A percentile compares a stretch with the other conserved stretches of the same genome.
Evolutionary conservation across 30 jellyfish, hydroid and myxozoan species (phyloP).

Genomic region (Pelagia noctiluca): DNA sequence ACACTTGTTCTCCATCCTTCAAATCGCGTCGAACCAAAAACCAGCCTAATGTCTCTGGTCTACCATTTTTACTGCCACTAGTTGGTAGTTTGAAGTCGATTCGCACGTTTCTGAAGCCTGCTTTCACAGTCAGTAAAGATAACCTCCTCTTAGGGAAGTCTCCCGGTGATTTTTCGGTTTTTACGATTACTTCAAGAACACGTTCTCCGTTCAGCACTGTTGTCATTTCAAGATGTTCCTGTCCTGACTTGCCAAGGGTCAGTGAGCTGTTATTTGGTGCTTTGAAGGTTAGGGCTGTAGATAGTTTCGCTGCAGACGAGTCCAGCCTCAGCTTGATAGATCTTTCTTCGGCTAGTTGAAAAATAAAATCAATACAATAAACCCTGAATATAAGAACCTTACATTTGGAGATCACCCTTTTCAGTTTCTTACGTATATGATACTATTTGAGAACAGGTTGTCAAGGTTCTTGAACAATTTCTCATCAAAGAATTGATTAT

Average conservation of each 20-base stretch:
- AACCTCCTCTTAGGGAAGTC: neutral
- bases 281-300: neutral
- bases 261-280: neutral
- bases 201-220: neutral
- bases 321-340: slow-evolving; percentile 7
- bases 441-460: neutral
- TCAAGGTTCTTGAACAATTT: neutral
- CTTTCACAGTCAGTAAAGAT: neutral
- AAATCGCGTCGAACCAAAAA: neutral
- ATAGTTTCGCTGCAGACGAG: neutral
- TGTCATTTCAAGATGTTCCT: neutral
- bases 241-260: neutral
- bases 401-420: neutral
- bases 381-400: no score
- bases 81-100: neutral
- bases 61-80: neutral
- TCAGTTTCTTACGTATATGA: neutral
- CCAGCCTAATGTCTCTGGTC: neutral
- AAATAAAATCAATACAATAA: neutral
- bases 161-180: neutral
- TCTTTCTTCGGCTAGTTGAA: neutral
- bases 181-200: neutral
- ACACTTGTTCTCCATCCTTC: neutral
- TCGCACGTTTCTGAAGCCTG: neutral
- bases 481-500: neutral